A percentile compares a stretch with the other conserved stretches of the same genome.
These are phyloP conservation scores for Himalopsyche japonica DNA, from an alignment of 2,888 invertebrate species.

Conservation along the genomic window DNA sequence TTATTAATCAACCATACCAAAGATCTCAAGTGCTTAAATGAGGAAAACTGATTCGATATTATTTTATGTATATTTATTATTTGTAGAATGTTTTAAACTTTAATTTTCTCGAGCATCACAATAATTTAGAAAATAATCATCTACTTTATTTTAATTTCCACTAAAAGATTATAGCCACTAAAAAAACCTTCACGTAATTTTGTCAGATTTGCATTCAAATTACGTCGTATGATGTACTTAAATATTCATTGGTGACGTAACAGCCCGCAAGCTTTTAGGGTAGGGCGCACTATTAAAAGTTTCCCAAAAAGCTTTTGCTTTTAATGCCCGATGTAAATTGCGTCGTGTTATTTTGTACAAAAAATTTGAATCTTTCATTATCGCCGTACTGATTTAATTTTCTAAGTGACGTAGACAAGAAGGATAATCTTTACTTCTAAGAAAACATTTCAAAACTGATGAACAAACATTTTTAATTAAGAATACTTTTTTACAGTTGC, in stretches of 20 bases:
- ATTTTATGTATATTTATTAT: no score
- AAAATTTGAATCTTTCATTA: background rate
- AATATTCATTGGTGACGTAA: slow-evolving; percentile 8
- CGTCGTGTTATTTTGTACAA: background rate
- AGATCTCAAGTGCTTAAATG: no score
- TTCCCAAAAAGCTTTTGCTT: background rate
- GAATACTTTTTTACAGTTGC: no score
- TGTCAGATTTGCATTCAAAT: background rate
- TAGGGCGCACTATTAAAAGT: slow-evolving; percentile 3
- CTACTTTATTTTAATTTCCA: background rate
- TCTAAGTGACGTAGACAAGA: background rate
- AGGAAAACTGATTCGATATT: no score
- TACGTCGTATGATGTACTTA: background rate
- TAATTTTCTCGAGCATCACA: no score
- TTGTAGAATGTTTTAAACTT: no score
- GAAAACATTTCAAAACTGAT: no score
- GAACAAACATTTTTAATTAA: no score
- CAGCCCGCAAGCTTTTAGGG: background rate
- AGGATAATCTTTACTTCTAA: no score
- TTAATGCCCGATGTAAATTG: background rate
- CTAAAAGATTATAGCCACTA: background rate
- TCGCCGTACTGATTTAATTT: background rate
- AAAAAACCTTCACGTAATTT: background rate
- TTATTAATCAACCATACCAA: no score
- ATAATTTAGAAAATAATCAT: background rate